Percentiles rank a stretch among this genome's conserved stretches.
Conservation (phyloP, 64 coral and sea anemone species). For the Montipora cactus region DNA sequence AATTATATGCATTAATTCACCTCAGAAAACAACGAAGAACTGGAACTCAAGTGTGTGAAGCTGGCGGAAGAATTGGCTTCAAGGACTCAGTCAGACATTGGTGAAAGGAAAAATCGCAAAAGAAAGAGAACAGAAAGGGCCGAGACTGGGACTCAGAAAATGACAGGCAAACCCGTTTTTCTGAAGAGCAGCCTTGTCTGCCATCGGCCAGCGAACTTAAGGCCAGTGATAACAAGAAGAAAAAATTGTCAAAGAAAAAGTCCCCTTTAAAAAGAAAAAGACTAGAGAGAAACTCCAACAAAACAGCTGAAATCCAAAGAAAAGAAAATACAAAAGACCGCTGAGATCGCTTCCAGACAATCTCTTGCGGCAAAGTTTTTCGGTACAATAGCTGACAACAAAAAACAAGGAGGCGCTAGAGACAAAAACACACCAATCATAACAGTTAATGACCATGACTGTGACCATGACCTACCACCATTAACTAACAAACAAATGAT, state of each 20-base stretch:
- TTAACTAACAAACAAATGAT: no score
- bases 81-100: background rate
- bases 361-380: background rate
- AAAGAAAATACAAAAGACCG: background rate
- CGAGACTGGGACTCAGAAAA: background rate
- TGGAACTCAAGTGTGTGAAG: background rate
- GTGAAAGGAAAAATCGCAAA: background rate
- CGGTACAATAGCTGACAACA: no score
- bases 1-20: background rate
- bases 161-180: background rate
- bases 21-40: conserved; percentile 15
- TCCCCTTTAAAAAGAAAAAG: background rate
- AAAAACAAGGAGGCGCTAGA: no score
- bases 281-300: background rate
- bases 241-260: background rate
- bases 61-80: background rate
- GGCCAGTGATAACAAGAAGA: background rate
- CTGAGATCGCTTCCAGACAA: background rate
- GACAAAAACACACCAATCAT: no score
- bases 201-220: background rate
- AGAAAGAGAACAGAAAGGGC: background rate
- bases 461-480: no score
- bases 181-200: background rate
- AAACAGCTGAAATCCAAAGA: background rate
- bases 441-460: no score